A percentile compares a stretch with the other conserved stretches of the same genome.
phyloP scores from a whole-genome alignment of 2,797 vertebrate species.

The Spheniscus humboldti region DNA sequence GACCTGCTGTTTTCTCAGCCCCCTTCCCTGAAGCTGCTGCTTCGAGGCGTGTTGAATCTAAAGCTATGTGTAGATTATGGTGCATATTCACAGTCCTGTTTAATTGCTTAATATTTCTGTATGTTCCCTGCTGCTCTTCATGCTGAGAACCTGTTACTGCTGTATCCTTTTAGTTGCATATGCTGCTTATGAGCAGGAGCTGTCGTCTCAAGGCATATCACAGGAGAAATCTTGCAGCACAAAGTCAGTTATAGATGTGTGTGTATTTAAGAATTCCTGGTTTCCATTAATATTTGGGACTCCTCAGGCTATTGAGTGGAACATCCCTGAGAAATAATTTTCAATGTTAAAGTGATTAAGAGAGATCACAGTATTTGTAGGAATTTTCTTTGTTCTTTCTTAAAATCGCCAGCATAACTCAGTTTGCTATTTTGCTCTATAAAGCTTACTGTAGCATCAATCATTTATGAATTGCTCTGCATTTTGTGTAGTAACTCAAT shows the following conservation, averaged over 20 bases:
- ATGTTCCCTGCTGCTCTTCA: background rate
- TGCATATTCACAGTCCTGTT: background rate
- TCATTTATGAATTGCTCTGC: background rate
- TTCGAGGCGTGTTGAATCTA: background rate
- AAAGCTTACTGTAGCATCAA: background rate
- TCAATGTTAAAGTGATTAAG: background rate
- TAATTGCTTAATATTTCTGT: background rate
- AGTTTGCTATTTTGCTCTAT: background rate
- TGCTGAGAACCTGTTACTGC: background rate
- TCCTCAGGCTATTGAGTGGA: background rate
- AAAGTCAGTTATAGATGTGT: background rate
- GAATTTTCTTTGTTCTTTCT: background rate
- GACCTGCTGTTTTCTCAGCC: background rate
- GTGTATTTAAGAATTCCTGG: background rate
- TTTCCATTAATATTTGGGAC: background rate
- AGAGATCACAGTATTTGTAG: background rate
- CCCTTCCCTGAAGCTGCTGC: background rate
- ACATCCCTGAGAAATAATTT: background rate
- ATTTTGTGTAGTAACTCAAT: background rate
- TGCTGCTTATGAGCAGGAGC: background rate
- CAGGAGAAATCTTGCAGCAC: background rate
- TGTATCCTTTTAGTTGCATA: rapidly evolving
- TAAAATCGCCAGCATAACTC: background rate
- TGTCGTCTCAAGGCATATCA: background rate
- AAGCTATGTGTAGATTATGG: background rate